phyloP scores from a whole-genome alignment of 2,797 vertebrate genomes.

The Ara ararauna region DNA sequence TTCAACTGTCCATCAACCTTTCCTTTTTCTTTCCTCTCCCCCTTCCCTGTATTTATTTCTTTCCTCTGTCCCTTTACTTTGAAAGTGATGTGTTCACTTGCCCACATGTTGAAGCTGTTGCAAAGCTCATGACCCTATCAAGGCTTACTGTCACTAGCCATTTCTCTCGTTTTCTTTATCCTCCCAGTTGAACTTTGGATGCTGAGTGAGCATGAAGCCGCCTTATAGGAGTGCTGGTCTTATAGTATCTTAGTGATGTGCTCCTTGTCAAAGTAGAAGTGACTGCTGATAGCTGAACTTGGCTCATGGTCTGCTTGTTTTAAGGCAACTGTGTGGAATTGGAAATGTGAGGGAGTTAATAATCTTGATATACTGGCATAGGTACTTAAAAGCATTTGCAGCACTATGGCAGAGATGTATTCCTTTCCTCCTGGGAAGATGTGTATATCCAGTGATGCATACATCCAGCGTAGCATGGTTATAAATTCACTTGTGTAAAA shows the following conservation, averaged over 20 bases:
- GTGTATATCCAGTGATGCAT: rapidly evolving
- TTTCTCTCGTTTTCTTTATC: conserved; percentile 40
- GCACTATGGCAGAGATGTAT: background rate
- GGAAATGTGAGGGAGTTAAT: background rate
- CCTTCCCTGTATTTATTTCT: background rate
- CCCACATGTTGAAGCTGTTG: conserved; percentile 64
- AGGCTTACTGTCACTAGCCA: conserved; percentile 8
- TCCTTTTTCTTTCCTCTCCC: conserved; percentile 59
- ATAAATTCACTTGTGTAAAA: background rate
- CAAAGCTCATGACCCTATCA: conserved; percentile 4
- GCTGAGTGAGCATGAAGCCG: background rate
- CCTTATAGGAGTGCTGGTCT: background rate
- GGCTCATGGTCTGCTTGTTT: background rate
- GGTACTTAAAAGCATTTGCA: background rate
- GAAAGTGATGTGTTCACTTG: conserved; percentile 64
- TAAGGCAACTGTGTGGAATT: background rate
- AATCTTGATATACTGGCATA: background rate
- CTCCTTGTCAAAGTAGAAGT: background rate
- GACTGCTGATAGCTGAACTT: background rate
- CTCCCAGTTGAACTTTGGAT: background rate
- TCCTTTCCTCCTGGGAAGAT: background rate
- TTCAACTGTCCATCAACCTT: conserved; percentile 82
- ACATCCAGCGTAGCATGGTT: rapidly evolving
- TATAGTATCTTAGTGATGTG: background rate
- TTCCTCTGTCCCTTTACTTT: conserved; percentile 54